A percentile compares a stretch with the other conserved stretches of the same genome.
Conservation (phyloP, 2,113 vertebrate genomes). For the Podilymbus podiceps region DNA sequence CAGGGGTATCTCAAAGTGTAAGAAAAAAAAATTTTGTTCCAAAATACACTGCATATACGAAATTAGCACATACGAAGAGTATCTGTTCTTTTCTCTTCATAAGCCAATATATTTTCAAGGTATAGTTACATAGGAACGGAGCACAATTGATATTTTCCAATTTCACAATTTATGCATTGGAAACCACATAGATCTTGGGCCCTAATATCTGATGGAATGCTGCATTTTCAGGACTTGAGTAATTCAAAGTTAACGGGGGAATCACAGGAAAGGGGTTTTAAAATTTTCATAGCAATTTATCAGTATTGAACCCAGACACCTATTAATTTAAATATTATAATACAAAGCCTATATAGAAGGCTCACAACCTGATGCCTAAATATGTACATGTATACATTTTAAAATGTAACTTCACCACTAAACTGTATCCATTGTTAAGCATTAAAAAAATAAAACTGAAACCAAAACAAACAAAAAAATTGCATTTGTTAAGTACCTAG, state of each 20-base stretch:
- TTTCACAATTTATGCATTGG: background rate
- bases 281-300: background rate
- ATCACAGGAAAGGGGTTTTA: background rate
- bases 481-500: background rate
- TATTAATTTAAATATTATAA: background rate
- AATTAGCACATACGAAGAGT: background rate
- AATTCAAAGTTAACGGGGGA: background rate
- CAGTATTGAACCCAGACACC: background rate
- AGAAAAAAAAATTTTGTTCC: background rate
- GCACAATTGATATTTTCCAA: background rate
- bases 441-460: background rate
- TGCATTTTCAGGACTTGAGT: background rate
- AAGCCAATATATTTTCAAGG: background rate
- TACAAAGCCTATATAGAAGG: background rate
- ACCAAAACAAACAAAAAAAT: background rate
- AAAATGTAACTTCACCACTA: background rate
- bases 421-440: background rate
- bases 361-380: background rate
- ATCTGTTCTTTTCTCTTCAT: background rate
- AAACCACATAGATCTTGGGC: background rate
- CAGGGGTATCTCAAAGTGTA: background rate
- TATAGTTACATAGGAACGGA: background rate
- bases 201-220: background rate
- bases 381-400: background rate
- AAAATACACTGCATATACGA: background rate